These are phyloP conservation scores for Poliocrania exsul DNA, from an alignment of 2,797 vertebrate genomes.

Conservation along the genomic window DNA sequence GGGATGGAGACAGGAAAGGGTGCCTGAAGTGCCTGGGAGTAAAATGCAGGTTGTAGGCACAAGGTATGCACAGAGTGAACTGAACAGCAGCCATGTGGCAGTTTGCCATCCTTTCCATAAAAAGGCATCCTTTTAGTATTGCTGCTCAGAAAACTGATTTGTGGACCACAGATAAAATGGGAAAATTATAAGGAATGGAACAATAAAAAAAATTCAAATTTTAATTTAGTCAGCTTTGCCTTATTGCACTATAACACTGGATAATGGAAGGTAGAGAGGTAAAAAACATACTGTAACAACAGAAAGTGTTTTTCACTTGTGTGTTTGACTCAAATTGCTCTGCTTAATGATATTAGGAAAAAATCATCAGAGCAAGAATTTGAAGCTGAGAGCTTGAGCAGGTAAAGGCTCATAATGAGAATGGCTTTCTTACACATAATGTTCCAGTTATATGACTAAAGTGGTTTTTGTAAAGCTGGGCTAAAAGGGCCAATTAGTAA, in stretches of 20 bases:
- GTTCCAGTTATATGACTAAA: slow-evolving; percentile 23
- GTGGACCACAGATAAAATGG: not conserved
- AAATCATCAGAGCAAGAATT: not conserved
- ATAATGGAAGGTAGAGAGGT: not conserved
- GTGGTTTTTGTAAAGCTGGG: slow-evolving; percentile 14
- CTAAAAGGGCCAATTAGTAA: slow-evolving; percentile 48
- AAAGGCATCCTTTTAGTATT: not conserved
- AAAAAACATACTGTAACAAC: slow-evolving; percentile 3
- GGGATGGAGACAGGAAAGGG: not conserved
- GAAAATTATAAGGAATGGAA: not conserved
- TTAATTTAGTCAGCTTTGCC: not conserved
- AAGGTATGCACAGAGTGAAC: not conserved
- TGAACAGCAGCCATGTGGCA: not conserved
- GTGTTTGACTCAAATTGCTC: not conserved
- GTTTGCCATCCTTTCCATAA: not conserved
- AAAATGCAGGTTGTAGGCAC: not conserved
- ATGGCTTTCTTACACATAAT: not conserved
- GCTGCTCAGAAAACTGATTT: slow-evolving; percentile 15
- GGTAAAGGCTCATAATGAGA: slow-evolving; percentile 11
- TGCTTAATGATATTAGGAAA: slow-evolving; percentile 7
- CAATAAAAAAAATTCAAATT: not conserved
- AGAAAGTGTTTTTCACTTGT: not conserved
- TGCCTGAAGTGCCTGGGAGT: not conserved
- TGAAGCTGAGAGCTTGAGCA: not conserved
- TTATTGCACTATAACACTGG: not conserved